Percentiles rank a stretch among this genome's conserved stretches.
Evolutionary conservation across 1,140 invertebrate genomes (phyloP).

Genomic region (Tetraneura akinire): DNA sequence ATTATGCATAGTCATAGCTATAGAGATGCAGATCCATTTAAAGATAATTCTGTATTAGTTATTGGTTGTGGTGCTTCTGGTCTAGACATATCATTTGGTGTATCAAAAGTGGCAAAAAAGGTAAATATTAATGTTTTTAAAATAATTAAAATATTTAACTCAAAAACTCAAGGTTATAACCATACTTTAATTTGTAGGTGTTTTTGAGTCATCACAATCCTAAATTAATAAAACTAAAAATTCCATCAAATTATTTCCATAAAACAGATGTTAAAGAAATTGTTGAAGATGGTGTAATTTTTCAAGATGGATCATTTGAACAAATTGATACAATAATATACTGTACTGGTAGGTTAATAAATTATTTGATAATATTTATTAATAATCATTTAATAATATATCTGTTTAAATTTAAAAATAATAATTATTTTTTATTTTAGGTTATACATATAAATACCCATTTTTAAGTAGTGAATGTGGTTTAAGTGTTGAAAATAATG

Average conservation of each 20-base stretch:
- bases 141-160: too few relatives aligned
- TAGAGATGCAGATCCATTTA: constrained; percentile 69
- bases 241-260: constrained; percentile 68
- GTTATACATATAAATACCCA: constrained; percentile 79
- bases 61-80: constrained; percentile 87
- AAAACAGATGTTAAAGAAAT: constrained; percentile 67
- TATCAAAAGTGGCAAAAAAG: constrained; percentile 63
- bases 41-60: constrained; percentile 71
- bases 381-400: not conserved
- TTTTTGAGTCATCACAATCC: constrained; percentile 69
- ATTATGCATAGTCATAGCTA: constrained; percentile 86
- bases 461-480: constrained; percentile 73
- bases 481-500: constrained; percentile 73
- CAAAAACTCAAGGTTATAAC: constrained; percentile 49
- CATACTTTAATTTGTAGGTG: constrained; percentile 55
- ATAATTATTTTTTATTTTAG: constrained; percentile 59
- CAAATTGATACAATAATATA: constrained; percentile 73
- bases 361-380: not conserved
- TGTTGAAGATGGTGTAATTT: constrained; percentile 62
- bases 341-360: constrained; percentile 60
- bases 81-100: constrained; percentile 67
- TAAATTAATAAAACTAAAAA: constrained; percentile 64
- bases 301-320: constrained; percentile 66
- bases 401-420: not conserved
- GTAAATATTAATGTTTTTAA: constrained; percentile 57